Evolutionary conservation across 2,797 vertebrate genomes (phyloP).

Genomic region (Lagocephalus sceleratus): DNA sequence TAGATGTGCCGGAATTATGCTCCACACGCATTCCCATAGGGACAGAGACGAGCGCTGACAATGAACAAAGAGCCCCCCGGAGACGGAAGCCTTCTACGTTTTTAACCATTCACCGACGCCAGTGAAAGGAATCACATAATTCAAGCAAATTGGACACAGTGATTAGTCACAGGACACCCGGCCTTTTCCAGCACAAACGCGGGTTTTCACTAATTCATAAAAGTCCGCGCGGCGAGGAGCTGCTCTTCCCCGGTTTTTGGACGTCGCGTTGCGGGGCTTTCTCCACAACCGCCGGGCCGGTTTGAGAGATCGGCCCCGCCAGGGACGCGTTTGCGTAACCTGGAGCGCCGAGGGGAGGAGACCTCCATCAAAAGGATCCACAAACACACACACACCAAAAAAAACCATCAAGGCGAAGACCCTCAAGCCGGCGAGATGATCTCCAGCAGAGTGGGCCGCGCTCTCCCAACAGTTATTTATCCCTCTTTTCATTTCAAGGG

Average conservation of each 20-base stretch:
- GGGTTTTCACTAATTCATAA: slow-evolving; percentile 1
- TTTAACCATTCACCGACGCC: slow-evolving; percentile 46
- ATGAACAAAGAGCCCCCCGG: slow-evolving; percentile 60
- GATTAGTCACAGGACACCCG: slow-evolving; percentile 56
- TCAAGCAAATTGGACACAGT: slow-evolving; percentile 61
- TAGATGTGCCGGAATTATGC: slow-evolving; percentile 47
- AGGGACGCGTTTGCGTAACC: slow-evolving; percentile 16
- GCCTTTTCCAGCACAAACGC: slow-evolving; percentile 27
- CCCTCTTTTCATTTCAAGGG: slow-evolving; percentile 64
- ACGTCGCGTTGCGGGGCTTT: too few relatives aligned
- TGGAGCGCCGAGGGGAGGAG: slow-evolving; percentile 16
- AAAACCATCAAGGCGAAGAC: slow-evolving; percentile 39
- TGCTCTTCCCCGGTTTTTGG: too few relatives aligned
- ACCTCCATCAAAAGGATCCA: slow-evolving; percentile 31
- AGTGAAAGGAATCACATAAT: slow-evolving; percentile 66
- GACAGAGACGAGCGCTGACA: slow-evolving; percentile 41
- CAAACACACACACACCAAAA: too few relatives aligned
- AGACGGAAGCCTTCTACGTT: slow-evolving; percentile 50
- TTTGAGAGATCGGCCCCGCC: neutral
- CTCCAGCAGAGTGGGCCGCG: slow-evolving; percentile 47
- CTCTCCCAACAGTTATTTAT: slow-evolving; percentile 66
- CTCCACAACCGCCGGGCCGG: too few relatives aligned
- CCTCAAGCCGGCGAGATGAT: slow-evolving; percentile 49
- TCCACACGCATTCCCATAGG: slow-evolving; percentile 48
- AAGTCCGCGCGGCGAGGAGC: too few relatives aligned